Base-by-base conservation (phyloP, 2,888 invertebrate genomes). In the Erebia palarica region DNA sequence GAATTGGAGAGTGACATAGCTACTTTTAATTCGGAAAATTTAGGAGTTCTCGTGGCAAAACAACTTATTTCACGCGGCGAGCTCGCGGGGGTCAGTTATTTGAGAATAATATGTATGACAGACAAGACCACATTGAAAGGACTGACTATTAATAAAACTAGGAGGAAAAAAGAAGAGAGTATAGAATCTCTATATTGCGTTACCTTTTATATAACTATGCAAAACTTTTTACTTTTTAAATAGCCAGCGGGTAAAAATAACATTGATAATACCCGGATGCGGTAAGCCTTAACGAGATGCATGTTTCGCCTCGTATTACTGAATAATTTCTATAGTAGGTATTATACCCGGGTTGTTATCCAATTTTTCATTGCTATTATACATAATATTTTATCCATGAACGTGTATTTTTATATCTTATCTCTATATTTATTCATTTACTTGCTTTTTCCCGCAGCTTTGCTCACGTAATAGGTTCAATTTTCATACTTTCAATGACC, bases 201-300 rank as follows among this genome's bases (percentile, higher is more conserved):
- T 21, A 21, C 21, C 21, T 21, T 21, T 21, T 21, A 21, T 21
- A 21, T 21, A 21, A 21, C 21, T 3, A 21, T 21, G 21, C 21
- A 21, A 21, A 27, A 27, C 27, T 27, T 27, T 27, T 16, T 18
- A 4, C 14, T 55, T 55, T 10, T 9, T 18, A 16, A 9, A 53
- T 49, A 49, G 49, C 49, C 49, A 14, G 49, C 49, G 49, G 49
- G 49, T 49, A 14, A 49, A 49, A 49, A 49, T 49, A 49, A 49
- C 14, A 14, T 14, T 49, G 49, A 49, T 51, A 51, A n/a, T 51
- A 51, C 51, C n/a, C 14, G 5, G 51, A n/a, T n/a, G 51, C 51
- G 51, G 51, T n/a, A 51, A 51, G n/a, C 14, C n/a, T 51, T 51
- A 51, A 51, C 51, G 51, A 51, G 51, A 51, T n/a, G n/a, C 51